Percentiles rank a stretch among this genome's conserved stretches.
Conservation (phyloP, 2,797 vertebrate genomes). For the Austrolebias charrua region DNA sequence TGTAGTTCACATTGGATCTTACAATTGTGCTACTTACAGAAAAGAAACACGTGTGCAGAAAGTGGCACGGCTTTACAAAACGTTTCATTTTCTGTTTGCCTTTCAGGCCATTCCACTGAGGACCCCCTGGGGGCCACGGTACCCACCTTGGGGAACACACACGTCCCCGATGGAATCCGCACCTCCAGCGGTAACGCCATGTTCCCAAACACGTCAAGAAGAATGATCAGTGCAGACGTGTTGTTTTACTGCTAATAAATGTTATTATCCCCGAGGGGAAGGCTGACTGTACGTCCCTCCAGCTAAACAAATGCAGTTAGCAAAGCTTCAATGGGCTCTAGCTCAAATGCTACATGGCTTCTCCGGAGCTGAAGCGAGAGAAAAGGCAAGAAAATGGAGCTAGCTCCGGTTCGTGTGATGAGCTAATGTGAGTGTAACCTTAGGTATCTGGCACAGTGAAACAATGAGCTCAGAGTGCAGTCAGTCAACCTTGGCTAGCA, state of each 20-base stretch:
- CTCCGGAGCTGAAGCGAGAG: too few relatives aligned
- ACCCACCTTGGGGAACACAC: conserved; percentile 24
- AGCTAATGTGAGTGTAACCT: conserved; percentile 48
- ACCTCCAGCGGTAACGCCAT: conserved; percentile 8
- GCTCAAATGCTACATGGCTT: too few relatives aligned
- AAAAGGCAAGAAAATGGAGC: conserved; percentile 16
- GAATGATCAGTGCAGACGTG: neutral
- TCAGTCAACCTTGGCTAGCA: conserved; percentile 59
- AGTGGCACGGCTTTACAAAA: neutral
- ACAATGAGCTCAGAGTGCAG: conserved; percentile 72
- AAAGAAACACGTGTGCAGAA: conserved; percentile 5
- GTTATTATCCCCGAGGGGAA: neutral
- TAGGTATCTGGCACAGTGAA: conserved; percentile 58
- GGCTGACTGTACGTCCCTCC: neutral
- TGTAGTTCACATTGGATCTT: neutral
- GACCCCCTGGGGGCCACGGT: conserved; percentile 24
- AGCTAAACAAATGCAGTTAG: conserved; percentile 10
- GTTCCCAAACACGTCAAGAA: neutral
- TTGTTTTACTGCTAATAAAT: conserved; percentile 3
- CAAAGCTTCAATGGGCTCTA: neutral
- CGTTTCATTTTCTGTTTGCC: conserved; percentile 15
- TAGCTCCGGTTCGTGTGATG: conserved; percentile 41
- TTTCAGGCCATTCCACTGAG: neutral
- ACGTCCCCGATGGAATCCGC: conserved; percentile 43
- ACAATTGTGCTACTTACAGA: neutral